phyloP scores from a whole-genome alignment of 2,113 vertebrate species.

The Pelusios castaneus region DNA sequence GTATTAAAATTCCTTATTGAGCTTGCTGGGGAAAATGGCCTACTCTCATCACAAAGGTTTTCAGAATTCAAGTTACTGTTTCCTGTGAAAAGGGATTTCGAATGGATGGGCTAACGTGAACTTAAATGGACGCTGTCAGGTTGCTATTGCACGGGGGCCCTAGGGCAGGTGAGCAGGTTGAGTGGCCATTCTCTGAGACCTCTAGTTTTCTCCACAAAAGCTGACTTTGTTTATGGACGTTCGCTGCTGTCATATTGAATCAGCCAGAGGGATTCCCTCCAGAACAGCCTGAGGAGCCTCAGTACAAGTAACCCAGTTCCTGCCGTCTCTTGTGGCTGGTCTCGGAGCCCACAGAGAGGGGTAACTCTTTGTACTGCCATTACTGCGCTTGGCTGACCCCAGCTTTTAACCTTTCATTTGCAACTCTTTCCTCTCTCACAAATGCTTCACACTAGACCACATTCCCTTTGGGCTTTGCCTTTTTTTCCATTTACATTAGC shows the following conservation, averaged over 20 bases:
- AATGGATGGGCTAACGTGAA: accelerated
- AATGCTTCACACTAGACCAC: no score
- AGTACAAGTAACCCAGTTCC: not conserved
- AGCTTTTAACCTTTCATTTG: not conserved
- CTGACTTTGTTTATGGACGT: not conserved
- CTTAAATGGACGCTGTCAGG: not conserved
- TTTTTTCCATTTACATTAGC: not conserved
- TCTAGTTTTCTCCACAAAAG: not conserved
- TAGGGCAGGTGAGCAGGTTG: not conserved
- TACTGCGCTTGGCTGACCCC: not conserved
- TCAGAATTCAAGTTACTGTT: not conserved
- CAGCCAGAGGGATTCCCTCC: not conserved
- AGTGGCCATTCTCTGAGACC: not conserved
- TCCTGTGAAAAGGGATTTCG: not conserved
- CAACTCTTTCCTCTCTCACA: not conserved
- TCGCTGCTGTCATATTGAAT: not conserved
- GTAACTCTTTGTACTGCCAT: not conserved
- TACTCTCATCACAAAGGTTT: not conserved
- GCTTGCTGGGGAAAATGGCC: not conserved
- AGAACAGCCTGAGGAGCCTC: not conserved
- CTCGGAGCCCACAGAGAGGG: not conserved
- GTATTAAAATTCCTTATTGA: not conserved
- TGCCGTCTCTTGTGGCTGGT: not conserved
- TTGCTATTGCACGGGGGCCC: not conserved
- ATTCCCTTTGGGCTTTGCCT: not conserved